phyloP scores from a whole-genome alignment of 2,888 invertebrate species.

The Caenorhabditis sp. region DNA sequence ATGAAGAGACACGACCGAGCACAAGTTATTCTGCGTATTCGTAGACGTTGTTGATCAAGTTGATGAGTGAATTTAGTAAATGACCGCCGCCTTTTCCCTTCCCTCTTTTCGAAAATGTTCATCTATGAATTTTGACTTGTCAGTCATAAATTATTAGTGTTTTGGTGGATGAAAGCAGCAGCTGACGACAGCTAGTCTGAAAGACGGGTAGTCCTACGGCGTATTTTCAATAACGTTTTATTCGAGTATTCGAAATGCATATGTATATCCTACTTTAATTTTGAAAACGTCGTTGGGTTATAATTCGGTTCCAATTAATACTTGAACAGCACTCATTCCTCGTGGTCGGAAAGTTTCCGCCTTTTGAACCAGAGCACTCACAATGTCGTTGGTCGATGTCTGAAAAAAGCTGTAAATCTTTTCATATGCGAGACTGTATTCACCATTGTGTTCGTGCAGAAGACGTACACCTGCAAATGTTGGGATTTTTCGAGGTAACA shows the following conservation, averaged over 20 bases:
- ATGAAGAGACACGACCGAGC: not conserved
- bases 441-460: not conserved
- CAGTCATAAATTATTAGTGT: slow-evolving; percentile 50
- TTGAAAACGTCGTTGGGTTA: too few relatives aligned
- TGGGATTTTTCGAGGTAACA: not conserved
- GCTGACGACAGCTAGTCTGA: slow-evolving; percentile 12
- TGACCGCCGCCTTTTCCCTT: slow-evolving; percentile 25
- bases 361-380: too few relatives aligned
- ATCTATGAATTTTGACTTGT: slow-evolving; percentile 50
- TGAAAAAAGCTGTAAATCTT: too few relatives aligned
- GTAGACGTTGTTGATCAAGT: slow-evolving; percentile 11
- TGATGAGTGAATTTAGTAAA: slow-evolving; percentile 11
- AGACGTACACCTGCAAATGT: not conserved
- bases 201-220: not conserved
- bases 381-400: too few relatives aligned
- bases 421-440: too few relatives aligned
- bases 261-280: too few relatives aligned
- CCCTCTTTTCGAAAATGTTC: slow-evolving; percentile 31
- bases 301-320: too few relatives aligned
- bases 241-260: too few relatives aligned
- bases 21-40: slow-evolving; percentile 7
- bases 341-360: too few relatives aligned
- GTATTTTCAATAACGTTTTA: too few relatives aligned
- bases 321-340: too few relatives aligned
- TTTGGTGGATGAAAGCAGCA: slow-evolving; percentile 14